These are phyloP conservation scores for Mesorhabditis belari DNA, from an alignment of 2,888 invertebrate species.

Conservation along the genomic window DNA sequence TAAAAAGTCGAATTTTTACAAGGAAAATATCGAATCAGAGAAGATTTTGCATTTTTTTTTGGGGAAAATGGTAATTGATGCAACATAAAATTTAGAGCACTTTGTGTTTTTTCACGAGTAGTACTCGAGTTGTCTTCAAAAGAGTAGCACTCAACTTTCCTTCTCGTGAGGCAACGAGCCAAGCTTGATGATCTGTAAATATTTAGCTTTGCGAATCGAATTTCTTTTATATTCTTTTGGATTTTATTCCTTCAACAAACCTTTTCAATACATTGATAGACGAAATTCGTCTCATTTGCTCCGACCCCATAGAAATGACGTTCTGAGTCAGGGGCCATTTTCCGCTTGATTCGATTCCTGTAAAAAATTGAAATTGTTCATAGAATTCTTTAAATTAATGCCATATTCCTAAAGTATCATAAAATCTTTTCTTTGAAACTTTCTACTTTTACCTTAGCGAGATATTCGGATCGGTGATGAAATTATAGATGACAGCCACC, in stretches of 20 bases:
- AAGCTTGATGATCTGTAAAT: neutral
- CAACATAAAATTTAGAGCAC: no score
- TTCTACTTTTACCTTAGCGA: constrained; percentile 80
- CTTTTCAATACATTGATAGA: constrained; percentile 34
- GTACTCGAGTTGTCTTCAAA: no score
- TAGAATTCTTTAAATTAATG: neutral
- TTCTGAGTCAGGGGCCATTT: constrained; percentile 40
- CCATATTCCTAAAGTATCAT: no score
- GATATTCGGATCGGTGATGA: constrained; percentile 82
- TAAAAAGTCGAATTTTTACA: no score
- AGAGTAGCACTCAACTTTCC: no score
- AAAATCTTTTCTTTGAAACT: constrained; percentile 55
- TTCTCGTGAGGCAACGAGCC: neutral
- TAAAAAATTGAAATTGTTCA: constrained; percentile 2
- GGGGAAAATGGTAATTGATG: no score
- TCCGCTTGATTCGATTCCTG: constrained; percentile 45
- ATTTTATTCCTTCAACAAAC: no score
- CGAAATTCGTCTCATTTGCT: constrained; percentile 37
- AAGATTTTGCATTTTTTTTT: no score
- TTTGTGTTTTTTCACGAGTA: no score
- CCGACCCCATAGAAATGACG: constrained; percentile 49
- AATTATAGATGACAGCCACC: constrained; percentile 83
- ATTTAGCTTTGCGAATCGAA: neutral
- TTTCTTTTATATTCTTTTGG: no score
- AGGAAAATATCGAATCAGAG: no score